These are phyloP conservation scores for Ceratina calcarata DNA, from an alignment of 1,140 invertebrate genomes.

Conservation along the genomic window DNA sequence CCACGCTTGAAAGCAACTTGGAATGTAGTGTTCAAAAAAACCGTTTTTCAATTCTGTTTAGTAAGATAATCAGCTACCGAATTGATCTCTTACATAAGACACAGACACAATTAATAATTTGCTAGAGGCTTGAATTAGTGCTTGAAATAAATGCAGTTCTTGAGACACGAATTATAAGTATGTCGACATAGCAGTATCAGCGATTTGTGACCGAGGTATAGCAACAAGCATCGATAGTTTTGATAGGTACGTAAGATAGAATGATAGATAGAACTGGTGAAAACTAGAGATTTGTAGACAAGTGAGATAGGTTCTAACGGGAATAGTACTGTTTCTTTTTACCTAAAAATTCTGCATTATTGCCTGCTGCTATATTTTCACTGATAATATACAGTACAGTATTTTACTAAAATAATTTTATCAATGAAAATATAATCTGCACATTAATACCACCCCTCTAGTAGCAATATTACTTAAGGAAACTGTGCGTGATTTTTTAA, in stretches of 20 bases:
- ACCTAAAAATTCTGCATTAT: slow-evolving; percentile 13
- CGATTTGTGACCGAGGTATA: slow-evolving; percentile 78
- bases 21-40: background rate
- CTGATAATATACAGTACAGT: background rate
- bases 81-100: slow-evolving; percentile 7
- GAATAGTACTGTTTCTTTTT: background rate
- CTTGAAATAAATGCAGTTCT: slow-evolving; percentile 72
- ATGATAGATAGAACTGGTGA: slow-evolving; percentile 59
- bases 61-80: slow-evolving; percentile 3
- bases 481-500: background rate
- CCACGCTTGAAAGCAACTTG: slow-evolving; percentile 62
- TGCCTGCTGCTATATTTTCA: slow-evolving; percentile 48
- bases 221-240: slow-evolving; percentile 79
- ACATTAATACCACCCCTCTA: slow-evolving; percentile 40
- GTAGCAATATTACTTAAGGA: slow-evolving; percentile 8
- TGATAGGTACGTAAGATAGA: slow-evolving; percentile 70
- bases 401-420: background rate
- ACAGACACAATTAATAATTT: slow-evolving; percentile 33
- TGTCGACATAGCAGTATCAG: slow-evolving; percentile 76
- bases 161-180: slow-evolving; percentile 70
- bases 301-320: slow-evolving; percentile 53
- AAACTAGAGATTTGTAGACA: slow-evolving; percentile 55
- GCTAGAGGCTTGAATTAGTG: slow-evolving; percentile 60
- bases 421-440: slow-evolving; percentile 46
- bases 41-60: background rate